Evolutionary conservation across 2,113 vertebrate genomes (phyloP), one percentile per base, ranked within the genome.

Genomic region (Tachycineta bicolor): DNA sequence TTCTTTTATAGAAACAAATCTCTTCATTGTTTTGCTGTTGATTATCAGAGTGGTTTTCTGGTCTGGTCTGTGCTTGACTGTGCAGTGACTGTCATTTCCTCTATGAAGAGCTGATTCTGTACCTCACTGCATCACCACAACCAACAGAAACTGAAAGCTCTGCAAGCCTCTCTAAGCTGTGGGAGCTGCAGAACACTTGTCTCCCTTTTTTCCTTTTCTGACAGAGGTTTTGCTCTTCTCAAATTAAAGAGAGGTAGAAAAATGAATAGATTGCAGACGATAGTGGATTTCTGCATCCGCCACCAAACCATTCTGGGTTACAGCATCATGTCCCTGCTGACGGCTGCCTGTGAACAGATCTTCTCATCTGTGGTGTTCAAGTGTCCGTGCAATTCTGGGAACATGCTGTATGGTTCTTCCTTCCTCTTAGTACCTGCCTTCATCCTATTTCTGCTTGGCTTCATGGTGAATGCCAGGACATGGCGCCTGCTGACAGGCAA

Each of bases 401-500:
- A 98, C 85, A 69, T 95, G 26, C 0, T 81, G 6, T 99, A 99
- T 3, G 98, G 98, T 21, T 59, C 94, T 12, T 92, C 97, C 52
- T 99, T 98, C 86, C 92, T 99, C 63, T 17, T 98, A 28, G 97
- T 96, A 9, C 99, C 99, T 1, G 98, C 98, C 22, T 78, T 99
- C 2, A 70, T 93, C 5, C 97, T 99, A 43, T 96, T 98, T 49
- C 75, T 99, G 26, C 53, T 99, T 2, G 94, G 98, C 37, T 98
- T 73, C 53, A 53, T 96, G 77, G 21, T 98, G 22, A 98, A 69
- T 2, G 2, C 81, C 31, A 97, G 89, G 81, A 96, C 67, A 0
- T 98, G 98, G 98, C 96, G 43, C 52, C 65, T 98, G 67, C 13
- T 98, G 50, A 99, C 98, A 0, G 98, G 98, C 31, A 80, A 91